Percentiles rank a stretch among this genome's conserved stretches.
Conservation (phyloP, 2,113 vertebrate species). For the Symphodus melops region DNA sequence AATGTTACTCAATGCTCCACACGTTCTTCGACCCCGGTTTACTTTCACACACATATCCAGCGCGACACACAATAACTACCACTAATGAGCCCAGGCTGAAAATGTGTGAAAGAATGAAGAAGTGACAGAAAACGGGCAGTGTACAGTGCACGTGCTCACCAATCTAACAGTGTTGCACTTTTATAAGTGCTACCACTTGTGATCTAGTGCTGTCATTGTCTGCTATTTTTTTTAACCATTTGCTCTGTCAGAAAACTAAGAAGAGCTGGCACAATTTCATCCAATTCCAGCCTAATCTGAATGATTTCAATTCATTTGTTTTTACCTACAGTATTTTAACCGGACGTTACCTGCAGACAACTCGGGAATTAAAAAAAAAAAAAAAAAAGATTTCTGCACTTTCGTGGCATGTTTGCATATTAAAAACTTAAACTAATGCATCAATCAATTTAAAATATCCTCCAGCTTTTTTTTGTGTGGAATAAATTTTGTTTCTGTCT, state of each 20-base stretch:
- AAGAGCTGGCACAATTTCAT: background rate
- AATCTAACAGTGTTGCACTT: background rate
- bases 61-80: conserved; percentile 41
- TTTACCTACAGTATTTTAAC: too few species aligned
- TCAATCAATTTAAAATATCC: too few species aligned
- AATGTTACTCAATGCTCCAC: conserved; percentile 76
- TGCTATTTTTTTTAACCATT: background rate
- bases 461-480: too few species aligned
- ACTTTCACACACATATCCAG: conserved; percentile 29
- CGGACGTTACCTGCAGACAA: conserved; percentile 5
- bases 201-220: background rate
- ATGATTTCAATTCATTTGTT: background rate
- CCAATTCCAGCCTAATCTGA: background rate
- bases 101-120: conserved; percentile 30
- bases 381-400: too few species aligned
- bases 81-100: conserved; percentile 31
- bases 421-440: too few species aligned
- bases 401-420: too few species aligned
- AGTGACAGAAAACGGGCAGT: conserved; percentile 15
- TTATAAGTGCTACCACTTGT: background rate
- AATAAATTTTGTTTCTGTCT: too few species aligned
- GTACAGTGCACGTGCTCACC: conserved; percentile 7
- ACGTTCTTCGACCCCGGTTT: conserved; percentile 37
- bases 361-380: too few species aligned
- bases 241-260: background rate